Evolutionary conservation across 2,797 vertebrate genomes (phyloP).

Genomic region (Ptychobarbus kaznakovi): DNA sequence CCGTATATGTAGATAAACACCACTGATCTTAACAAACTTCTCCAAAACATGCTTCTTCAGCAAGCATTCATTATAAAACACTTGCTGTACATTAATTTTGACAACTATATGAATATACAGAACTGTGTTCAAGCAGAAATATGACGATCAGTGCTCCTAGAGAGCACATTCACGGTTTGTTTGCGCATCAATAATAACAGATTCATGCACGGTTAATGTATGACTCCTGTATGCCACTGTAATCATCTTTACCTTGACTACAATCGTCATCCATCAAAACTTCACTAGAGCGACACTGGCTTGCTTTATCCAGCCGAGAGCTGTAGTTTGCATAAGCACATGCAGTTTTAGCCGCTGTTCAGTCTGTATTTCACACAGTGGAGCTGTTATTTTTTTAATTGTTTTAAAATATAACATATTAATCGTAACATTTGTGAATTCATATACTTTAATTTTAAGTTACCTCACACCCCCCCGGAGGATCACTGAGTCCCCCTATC

Average conservation of each 20-base stretch:
- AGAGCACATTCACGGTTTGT: not conserved
- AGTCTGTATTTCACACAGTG: no score
- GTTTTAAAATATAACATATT: no score
- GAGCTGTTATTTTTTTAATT: no score
- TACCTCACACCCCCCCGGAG: no score
- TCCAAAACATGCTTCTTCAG: not conserved
- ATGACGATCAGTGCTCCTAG: no score
- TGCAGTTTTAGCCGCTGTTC: no score
- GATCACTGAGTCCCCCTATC: not conserved
- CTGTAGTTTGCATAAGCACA: no score
- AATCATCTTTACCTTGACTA: not conserved
- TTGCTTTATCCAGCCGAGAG: not conserved
- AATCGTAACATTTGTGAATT: not conserved
- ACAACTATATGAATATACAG: not conserved
- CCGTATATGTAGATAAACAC: not conserved
- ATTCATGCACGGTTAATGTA: not conserved
- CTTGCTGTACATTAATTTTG: not conserved
- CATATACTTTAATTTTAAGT: not conserved
- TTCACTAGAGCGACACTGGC: not conserved
- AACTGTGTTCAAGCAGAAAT: not conserved
- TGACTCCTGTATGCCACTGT: not conserved
- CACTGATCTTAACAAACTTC: not conserved
- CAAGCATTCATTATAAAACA: not conserved
- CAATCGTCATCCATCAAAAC: not conserved
- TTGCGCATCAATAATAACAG: not conserved